These are phyloP conservation scores for Torymus tubicola DNA, from an alignment of 2,888 invertebrate genomes.

Conservation along the genomic window DNA sequence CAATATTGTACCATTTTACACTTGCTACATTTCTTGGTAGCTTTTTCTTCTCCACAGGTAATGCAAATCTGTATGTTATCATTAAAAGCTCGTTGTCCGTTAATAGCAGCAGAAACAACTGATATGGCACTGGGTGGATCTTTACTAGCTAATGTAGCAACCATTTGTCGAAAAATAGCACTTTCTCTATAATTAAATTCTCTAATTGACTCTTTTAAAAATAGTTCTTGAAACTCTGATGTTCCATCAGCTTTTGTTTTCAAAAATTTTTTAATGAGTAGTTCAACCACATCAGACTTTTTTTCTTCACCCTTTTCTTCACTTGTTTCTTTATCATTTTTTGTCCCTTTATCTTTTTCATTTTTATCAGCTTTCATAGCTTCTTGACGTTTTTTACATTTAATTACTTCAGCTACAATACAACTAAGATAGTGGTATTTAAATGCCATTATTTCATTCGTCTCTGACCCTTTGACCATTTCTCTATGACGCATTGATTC, in stretches of 20 bases:
- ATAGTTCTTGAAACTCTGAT: conserved; percentile 81
- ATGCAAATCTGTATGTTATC: conserved; percentile 84
- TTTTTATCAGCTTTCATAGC: conserved; percentile 75
- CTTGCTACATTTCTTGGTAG: conserved; percentile 94
- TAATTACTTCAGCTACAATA: conserved; percentile 84
- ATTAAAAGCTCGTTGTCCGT: conserved; percentile 90
- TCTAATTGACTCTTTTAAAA: conserved; percentile 90
- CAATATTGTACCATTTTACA: conserved; percentile 97
- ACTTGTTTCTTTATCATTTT: conserved; percentile 61
- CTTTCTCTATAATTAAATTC: conserved; percentile 95
- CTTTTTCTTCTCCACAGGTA: conserved; percentile 92
- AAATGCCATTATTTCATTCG: conserved; percentile 93
- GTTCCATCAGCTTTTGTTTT: conserved; percentile 85
- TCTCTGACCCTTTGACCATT: conserved; percentile 88
- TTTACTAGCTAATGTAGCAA: conserved; percentile 85
- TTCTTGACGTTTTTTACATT: conserved; percentile 83
- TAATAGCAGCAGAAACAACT: conserved; percentile 88
- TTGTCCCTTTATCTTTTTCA: conserved; percentile 70
- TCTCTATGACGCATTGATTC: conserved; percentile 90
- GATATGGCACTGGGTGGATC: conserved; percentile 85
- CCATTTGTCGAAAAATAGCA: conserved; percentile 91
- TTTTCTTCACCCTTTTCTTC: conserved; percentile 69
- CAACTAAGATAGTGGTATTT: conserved; percentile 91
- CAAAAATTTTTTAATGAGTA: conserved; percentile 85
- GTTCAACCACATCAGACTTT: conserved; percentile 83